These are phyloP conservation scores for Pocillopora verrucosa DNA, from an alignment of 64 coral and sea anemone species.

Conservation along the genomic window DNA sequence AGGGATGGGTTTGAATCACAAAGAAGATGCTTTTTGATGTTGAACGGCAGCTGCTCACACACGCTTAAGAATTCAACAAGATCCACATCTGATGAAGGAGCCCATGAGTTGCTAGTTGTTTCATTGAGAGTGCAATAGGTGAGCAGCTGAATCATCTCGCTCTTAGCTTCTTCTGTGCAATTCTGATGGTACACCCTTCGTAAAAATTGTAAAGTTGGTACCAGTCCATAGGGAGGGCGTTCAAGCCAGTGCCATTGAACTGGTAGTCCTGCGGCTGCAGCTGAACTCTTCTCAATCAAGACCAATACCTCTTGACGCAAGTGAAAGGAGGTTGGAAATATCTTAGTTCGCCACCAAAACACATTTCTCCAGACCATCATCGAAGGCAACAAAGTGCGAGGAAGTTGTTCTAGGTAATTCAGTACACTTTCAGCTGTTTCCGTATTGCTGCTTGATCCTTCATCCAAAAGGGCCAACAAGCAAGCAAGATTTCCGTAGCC, in stretches of 20 bases:
- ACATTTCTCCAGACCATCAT: neutral
- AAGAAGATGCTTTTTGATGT: neutral
- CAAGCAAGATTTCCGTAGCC: neutral
- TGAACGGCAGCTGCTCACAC: neutral
- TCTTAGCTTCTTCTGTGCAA: neutral
- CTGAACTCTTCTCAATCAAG: neutral
- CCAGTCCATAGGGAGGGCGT: neutral
- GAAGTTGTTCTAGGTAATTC: neutral
- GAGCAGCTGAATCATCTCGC: neutral
- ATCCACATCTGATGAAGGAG: neutral
- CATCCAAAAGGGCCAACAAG: neutral
- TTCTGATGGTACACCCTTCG: neutral
- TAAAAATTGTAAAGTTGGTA: neutral
- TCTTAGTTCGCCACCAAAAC: neutral
- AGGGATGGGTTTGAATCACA: neutral
- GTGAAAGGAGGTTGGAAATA: neutral
- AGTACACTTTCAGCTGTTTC: neutral
- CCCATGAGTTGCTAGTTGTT: too few relatives aligned
- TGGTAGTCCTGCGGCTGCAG: neutral
- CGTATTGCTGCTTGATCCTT: neutral
- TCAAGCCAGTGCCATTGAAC: neutral
- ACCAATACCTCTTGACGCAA: neutral
- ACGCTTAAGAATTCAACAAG: neutral
- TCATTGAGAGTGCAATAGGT: neutral
- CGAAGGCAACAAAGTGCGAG: neutral